Percentiles rank a stretch among this genome's conserved stretches.
phyloP scores from a whole-genome alignment of 2,888 invertebrate species.

The Synergus umbraculus region DNA sequence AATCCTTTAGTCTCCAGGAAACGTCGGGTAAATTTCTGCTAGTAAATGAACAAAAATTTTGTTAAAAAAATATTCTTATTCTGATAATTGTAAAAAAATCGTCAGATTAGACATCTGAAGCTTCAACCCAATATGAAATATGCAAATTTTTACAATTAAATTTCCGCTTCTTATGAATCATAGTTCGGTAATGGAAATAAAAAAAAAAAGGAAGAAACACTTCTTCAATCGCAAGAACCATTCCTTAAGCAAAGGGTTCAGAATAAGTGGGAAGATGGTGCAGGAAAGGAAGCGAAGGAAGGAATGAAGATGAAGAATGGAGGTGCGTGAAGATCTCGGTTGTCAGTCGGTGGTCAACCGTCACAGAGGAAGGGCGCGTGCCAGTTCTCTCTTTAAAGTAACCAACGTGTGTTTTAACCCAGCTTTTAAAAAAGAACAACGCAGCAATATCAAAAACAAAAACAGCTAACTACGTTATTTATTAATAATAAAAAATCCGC shows the following conservation, averaged over 20 bases:
- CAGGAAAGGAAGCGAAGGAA: conserved; percentile 55
- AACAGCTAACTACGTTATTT: background rate
- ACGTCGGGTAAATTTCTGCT: no score
- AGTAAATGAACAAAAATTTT: no score
- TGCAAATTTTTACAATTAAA: no score
- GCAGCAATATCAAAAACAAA: background rate
- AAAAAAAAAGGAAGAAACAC: background rate
- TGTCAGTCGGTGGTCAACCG: conserved; percentile 76
- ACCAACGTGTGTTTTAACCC: background rate
- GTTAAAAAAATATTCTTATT: no score
- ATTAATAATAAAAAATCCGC: background rate
- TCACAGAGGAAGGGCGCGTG: conserved; percentile 68
- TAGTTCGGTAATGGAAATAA: background rate
- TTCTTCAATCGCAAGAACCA: conserved; percentile 43
- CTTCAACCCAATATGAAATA: no score
- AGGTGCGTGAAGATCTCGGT: conserved; percentile 71
- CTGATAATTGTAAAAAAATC: no score
- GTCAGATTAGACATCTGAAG: no score
- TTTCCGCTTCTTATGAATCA: no score
- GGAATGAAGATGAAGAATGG: conserved; percentile 76
- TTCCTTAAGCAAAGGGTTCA: conserved; percentile 47
- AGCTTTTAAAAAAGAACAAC: background rate
- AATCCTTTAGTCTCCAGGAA: no score
- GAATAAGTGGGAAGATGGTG: conserved; percentile 53
- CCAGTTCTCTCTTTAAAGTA: conserved; percentile 7